These are phyloP conservation scores for Tylochromis polylepis DNA, from an alignment of 2,113 vertebrate genomes.

Conservation along the genomic window DNA sequence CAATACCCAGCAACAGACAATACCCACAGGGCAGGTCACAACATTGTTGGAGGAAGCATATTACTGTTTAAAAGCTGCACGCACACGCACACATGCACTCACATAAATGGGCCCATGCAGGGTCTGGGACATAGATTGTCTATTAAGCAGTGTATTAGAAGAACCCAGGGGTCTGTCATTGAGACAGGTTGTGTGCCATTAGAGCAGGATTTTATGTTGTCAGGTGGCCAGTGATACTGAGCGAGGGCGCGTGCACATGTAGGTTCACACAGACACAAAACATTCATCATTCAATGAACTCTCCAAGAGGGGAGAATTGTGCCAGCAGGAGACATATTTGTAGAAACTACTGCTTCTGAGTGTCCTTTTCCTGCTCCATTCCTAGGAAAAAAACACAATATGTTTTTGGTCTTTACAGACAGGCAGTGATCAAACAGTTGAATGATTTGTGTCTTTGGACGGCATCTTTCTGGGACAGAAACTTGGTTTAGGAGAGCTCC, in stretches of 20 bases:
- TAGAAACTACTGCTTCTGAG: neutral
- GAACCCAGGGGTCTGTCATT: slow-evolving; percentile 36
- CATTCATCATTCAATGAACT: slow-evolving; percentile 38
- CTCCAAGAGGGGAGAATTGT: neutral
- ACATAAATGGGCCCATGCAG: slow-evolving; percentile 31
- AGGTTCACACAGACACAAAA: neutral
- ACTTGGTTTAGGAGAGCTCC: slow-evolving; percentile 15
- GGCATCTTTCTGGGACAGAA: neutral
- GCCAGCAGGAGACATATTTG: slow-evolving; percentile 21
- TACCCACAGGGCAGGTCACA: slow-evolving; percentile 51
- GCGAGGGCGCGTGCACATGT: neutral
- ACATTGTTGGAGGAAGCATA: slow-evolving; percentile 42
- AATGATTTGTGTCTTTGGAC: slow-evolving; percentile 14
- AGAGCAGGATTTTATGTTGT: slow-evolving; percentile 34
- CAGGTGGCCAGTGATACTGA: neutral
- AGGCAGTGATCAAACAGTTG: slow-evolving; percentile 34
- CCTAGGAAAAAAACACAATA: slow-evolving; percentile 21
- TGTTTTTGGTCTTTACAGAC: slow-evolving; percentile 14
- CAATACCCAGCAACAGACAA: slow-evolving; percentile 37
- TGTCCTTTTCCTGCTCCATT: slow-evolving; percentile 7
- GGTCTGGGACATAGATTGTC: slow-evolving; percentile 37
- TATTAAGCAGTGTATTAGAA: slow-evolving; percentile 55
- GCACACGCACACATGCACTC: neutral
- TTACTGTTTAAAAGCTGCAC: slow-evolving; percentile 39
- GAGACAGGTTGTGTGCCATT: slow-evolving; percentile 53